Evolutionary conservation across 2,888 invertebrate species (phyloP).

Genomic region (Ligdia adustata): DNA sequence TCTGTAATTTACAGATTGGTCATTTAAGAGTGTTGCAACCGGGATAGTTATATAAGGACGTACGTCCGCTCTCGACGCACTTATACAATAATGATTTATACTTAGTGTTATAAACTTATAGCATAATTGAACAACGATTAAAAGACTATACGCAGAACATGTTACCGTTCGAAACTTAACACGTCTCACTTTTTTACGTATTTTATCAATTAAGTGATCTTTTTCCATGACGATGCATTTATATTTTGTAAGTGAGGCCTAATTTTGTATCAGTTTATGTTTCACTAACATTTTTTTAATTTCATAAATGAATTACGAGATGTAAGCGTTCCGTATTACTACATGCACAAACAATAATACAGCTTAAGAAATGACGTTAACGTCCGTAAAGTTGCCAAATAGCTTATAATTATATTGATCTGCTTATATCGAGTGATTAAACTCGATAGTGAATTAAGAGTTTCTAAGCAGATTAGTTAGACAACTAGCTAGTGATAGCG

Average conservation of each 20-base stretch:
- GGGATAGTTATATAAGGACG: constrained; percentile 72
- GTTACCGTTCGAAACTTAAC: constrained; percentile 43
- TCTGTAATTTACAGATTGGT: constrained; percentile 78
- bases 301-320: constrained; percentile 43
- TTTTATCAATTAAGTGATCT: constrained; percentile 66
- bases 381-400: constrained; percentile 83
- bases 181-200: constrained; percentile 53
- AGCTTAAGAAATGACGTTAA: constrained; percentile 64
- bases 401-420: constrained; percentile 64
- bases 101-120: constrained; percentile 53
- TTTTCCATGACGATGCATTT: constrained; percentile 79
- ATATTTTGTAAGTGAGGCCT: constrained; percentile 74
- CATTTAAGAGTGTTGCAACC: constrained; percentile 80
- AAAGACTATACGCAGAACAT: constrained; percentile 62
- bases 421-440: constrained; percentile 52
- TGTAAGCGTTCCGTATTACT: constrained; percentile 41
- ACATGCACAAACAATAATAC: constrained; percentile 61
- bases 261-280: constrained; percentile 66
- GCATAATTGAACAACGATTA: constrained; percentile 75
- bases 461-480: constrained; percentile 47
- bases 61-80: constrained; percentile 51
- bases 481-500: constrained; percentile 43
- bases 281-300: constrained; percentile 52
- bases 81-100: not conserved
- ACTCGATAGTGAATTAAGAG: constrained; percentile 50